Percentiles rank a stretch among this genome's conserved stretches.
phyloP scores from a whole-genome alignment of 2,797 vertebrate genomes.

The Merluccius polli region DNA sequence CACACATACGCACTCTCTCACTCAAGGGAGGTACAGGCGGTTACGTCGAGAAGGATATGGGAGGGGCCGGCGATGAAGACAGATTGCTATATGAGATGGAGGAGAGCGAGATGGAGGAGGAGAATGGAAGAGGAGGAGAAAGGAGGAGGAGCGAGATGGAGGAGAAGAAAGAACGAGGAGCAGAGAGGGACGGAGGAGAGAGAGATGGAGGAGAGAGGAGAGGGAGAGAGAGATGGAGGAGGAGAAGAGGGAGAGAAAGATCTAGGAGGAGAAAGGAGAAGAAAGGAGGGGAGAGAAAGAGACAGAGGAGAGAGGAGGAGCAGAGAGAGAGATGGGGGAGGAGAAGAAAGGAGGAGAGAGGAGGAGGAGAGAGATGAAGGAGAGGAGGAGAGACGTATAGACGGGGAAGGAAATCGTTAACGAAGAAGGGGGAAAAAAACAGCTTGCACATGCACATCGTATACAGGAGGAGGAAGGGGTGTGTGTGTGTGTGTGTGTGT shows the following conservation, averaged over 20 bases:
- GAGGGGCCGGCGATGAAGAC: conserved; percentile 57
- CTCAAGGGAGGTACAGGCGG: conserved; percentile 27
- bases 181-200: not conserved
- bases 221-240: conserved; percentile 31
- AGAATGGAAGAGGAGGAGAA: not conserved
- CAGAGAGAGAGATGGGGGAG: not conserved
- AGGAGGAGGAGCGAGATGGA: too few species aligned
- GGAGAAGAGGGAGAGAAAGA: not conserved
- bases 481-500: not conserved
- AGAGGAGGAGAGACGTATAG: not conserved
- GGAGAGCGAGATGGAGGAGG: conserved; percentile 42
- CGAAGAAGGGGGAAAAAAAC: conserved; percentile 5
- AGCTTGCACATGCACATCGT: conserved; percentile 31
- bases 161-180: not conserved
- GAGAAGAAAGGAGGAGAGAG: not conserved
- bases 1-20: conserved; percentile 30
- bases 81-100: conserved; percentile 34
- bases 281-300: conserved; percentile 7
- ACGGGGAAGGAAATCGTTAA: not conserved
- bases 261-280: not conserved
- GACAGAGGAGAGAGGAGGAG: conserved; percentile 11
- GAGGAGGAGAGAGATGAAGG: too few species aligned
- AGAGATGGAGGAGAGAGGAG: conserved; percentile 19
- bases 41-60: conserved; percentile 34
- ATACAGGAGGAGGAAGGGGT: conserved; percentile 33